Evolutionary conservation across 2,797 vertebrate genomes (phyloP).

Genomic region (Podarcis lilfordi): DNA sequence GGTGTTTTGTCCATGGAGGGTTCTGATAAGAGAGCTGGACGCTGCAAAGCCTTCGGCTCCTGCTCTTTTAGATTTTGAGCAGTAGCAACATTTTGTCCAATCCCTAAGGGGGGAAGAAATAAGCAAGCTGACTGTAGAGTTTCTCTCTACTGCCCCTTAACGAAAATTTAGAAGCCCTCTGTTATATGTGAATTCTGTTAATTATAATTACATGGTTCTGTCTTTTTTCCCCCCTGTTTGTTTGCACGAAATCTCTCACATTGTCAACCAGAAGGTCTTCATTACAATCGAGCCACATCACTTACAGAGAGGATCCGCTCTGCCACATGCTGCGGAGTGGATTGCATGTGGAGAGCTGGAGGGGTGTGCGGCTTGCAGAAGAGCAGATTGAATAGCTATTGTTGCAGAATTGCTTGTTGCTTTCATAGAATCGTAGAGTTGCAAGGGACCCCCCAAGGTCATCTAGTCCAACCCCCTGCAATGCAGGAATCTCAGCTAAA

Average conservation of each 20-base stretch:
- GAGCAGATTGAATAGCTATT: too few relatives aligned
- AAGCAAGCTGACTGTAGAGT: constrained; percentile 22
- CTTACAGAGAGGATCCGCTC: neutral
- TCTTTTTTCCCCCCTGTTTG: neutral
- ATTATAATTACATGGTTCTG: neutral
- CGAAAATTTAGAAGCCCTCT: neutral
- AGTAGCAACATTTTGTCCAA: constrained; percentile 21
- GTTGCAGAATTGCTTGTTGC: too few relatives aligned
- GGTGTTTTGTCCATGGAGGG: constrained; percentile 46
- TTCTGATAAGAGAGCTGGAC: constrained; percentile 50
- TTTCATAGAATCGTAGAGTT: too few relatives aligned
- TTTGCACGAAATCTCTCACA: neutral
- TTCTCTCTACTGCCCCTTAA: neutral
- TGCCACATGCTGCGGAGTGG: neutral
- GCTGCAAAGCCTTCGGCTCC: constrained; percentile 26
- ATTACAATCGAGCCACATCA: neutral
- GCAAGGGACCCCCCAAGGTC: too few relatives aligned
- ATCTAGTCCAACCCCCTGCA: too few relatives aligned
- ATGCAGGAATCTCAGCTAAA: too few relatives aligned
- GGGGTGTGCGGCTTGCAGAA: neutral
- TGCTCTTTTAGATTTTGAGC: constrained; percentile 30
- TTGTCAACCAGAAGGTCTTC: neutral
- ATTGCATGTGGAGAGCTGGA: neutral
- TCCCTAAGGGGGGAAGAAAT: constrained; percentile 14
- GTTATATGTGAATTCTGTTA: neutral